Evolutionary conservation across 2,888 invertebrate species (phyloP), one percentile per base, ranked within the genome.

Genomic region (Cerastis leucographa): DNA sequence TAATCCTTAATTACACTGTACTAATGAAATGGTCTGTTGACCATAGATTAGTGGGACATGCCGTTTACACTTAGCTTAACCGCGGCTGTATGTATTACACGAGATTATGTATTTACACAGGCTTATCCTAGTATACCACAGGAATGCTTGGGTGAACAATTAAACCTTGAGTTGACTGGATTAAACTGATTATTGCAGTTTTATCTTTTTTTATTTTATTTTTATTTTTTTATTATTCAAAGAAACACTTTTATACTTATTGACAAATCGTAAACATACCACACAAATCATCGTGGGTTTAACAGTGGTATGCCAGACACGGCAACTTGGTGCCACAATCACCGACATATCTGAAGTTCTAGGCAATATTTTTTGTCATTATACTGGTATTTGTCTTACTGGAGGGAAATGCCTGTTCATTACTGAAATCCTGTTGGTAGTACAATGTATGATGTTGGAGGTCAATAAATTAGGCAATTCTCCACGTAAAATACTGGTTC

Each of bases 31-130:
- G 83, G 83, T 66, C 35, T 64, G 65, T 54, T 71, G 64, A 77
- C 78, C 64, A 51, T 70, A 59, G 83, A 77, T 77, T 82, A 85
- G 74, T 66, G 35, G 68, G 69, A 70, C 69, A 83, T 76, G 40
- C 61, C 71, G 78, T 74, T 85, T 74, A 74, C 78, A 85, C 42
- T 82, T 71, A 78, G 83, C 71, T 78, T 77, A 78, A 62, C 83
- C 83, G 25, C 83, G 77, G 78, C 62, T 72, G 69, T 70, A 67
- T 46, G 65, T 71, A 61, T 68, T 51, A 78, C 62, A 73, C 35
- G 11, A 40, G 74, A 69, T 85, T 84, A 81, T 64, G 35, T 71
- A 61, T 77, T 61, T 65, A 74, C 40, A 56, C 14, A 40, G 40
- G 70, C 54, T 85, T 76, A 74, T 74, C 64, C 49, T 17, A 54